A percentile compares a stretch with the other conserved stretches of the same genome.
Conservation (phyloP, 2,888 invertebrate species). For the Cantharis rustica region DNA sequence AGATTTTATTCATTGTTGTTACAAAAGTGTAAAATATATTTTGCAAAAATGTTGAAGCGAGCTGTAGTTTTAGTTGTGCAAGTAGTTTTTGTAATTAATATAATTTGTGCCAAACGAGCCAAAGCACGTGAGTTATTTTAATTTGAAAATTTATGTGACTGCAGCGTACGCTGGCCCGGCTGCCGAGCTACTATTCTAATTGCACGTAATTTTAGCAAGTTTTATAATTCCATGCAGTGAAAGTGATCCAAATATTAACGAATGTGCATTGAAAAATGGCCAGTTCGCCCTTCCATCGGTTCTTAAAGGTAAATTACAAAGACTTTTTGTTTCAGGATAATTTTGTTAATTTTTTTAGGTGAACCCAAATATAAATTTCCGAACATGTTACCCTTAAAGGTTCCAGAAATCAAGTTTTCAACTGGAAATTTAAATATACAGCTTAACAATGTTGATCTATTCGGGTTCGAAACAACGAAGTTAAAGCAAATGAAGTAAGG, state of each 20-base stretch:
- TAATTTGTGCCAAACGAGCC: neutral
- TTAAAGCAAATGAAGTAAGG: slow-evolving; percentile 36
- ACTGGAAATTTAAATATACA: slow-evolving; percentile 39
- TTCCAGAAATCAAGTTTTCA: slow-evolving; percentile 40
- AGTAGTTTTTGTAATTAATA: neutral
- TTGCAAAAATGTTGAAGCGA: neutral
- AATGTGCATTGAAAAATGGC: slow-evolving; percentile 42
- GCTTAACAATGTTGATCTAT: slow-evolving; percentile 36
- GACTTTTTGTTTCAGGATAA: neutral
- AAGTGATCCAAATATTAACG: slow-evolving; percentile 41
- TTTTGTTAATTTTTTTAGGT: slow-evolving; percentile 36
- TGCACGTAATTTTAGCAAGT: slow-evolving; percentile 37
- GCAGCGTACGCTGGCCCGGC: neutral
- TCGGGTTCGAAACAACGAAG: slow-evolving; percentile 38
- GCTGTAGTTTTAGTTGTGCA: neutral
- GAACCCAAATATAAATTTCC: slow-evolving; percentile 45
- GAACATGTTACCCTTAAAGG: slow-evolving; percentile 40
- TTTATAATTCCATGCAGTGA: slow-evolving; percentile 44
- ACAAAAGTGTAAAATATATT: neutral
- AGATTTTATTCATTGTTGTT: neutral
- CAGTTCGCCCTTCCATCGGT: slow-evolving; percentile 38
- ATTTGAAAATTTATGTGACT: neutral
- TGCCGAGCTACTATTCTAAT: neutral
- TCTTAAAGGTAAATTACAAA: slow-evolving; percentile 39
- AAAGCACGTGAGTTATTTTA: slow-evolving; percentile 1